Conservation (phyloP, 2,113 vertebrate genomes). For the Sphaerodactylus townsendi region DNA sequence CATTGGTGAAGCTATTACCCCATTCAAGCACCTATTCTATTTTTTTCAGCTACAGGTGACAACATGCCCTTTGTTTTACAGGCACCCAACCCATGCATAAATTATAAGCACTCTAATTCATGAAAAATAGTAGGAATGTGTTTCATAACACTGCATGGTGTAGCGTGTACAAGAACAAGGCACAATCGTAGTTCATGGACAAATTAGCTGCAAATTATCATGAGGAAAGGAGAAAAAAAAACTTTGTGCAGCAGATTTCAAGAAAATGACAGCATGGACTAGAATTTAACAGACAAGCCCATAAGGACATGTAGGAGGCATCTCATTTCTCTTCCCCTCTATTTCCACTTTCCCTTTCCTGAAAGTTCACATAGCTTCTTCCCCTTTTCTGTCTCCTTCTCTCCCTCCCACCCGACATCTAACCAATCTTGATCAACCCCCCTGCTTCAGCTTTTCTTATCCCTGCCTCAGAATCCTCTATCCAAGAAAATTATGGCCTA, state of each 20-base stretch:
- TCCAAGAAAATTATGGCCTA: too few species aligned
- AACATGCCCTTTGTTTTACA: background rate
- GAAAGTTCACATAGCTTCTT: too few species aligned
- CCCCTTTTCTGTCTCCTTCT: too few species aligned
- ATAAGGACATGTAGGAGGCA: background rate
- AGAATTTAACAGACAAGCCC: background rate
- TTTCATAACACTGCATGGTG: background rate
- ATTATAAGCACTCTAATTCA: background rate
- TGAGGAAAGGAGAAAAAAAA: background rate
- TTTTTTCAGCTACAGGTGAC: background rate
- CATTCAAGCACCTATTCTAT: background rate
- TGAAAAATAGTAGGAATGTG: background rate
- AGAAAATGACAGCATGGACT: background rate
- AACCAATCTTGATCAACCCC: too few species aligned
- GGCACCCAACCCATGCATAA: background rate
- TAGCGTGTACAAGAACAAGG: background rate
- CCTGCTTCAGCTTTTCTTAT: too few species aligned
- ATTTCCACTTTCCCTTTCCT: too few species aligned
- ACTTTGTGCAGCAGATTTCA: background rate
- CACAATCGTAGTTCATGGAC: background rate
- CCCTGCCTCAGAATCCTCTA: too few species aligned
- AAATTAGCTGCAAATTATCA: fast-evolving
- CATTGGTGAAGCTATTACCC: background rate
- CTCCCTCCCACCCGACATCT: too few species aligned
- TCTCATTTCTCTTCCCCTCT: too few species aligned